A percentile compares a stretch with the other conserved stretches of the same genome.
These are phyloP conservation scores for Rhagonycha lutea DNA, from an alignment of 2,888 invertebrate genomes.

Conservation along the genomic window DNA sequence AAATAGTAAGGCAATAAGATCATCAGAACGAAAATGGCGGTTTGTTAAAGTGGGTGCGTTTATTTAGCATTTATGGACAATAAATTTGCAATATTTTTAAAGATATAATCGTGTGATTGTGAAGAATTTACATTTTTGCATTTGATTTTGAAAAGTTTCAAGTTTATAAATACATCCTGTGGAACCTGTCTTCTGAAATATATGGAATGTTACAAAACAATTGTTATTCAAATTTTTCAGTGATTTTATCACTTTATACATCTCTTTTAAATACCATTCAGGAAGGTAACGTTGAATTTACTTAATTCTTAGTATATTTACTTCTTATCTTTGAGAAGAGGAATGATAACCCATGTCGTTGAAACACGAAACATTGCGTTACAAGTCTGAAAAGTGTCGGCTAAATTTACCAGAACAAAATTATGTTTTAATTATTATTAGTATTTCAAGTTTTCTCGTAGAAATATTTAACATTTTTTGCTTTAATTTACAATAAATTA, in stretches of 20 bases:
- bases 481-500: background rate
- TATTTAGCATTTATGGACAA: too few relatives aligned
- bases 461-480: background rate
- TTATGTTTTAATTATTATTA: background rate
- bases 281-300: background rate
- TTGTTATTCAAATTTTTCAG: background rate
- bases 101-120: background rate
- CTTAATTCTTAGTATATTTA: background rate
- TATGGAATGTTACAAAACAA: background rate
- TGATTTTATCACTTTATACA: background rate
- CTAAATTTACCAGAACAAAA: background rate
- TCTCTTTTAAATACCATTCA: background rate
- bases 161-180: background rate
- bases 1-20: too few relatives aligned
- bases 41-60: too few relatives aligned
- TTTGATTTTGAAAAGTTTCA: background rate
- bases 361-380: conserved; percentile 2
- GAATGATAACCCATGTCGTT: conserved; percentile 1
- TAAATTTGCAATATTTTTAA: background rate
- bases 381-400: conserved; percentile 1
- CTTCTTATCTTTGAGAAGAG: background rate
- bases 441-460: background rate
- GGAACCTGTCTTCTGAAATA: background rate
- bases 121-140: background rate
- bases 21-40: too few relatives aligned